phyloP scores from a whole-genome alignment of 2,113 vertebrate species.

The Myrmecophaga tridactyla region DNA sequence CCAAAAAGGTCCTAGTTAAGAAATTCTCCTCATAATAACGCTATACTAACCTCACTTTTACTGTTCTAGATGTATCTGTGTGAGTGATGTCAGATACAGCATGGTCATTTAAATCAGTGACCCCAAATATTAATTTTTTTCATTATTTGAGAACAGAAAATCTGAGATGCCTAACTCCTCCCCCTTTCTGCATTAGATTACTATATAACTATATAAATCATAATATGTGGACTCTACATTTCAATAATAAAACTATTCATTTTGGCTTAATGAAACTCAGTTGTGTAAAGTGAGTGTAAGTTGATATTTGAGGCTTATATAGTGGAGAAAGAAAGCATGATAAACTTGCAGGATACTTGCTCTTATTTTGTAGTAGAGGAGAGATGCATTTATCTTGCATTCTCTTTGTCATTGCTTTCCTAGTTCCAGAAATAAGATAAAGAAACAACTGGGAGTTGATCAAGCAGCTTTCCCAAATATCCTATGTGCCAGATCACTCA shows the following conservation, averaged over 20 bases:
- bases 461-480: not conserved
- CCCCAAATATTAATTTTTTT: not conserved
- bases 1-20: constrained; percentile 57
- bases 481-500: not conserved
- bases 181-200: not conserved
- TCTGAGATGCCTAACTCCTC: not conserved
- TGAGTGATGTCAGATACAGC: not conserved
- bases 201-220: not conserved
- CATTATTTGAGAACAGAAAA: not conserved
- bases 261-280: not conserved
- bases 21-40: constrained; percentile 63
- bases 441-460: not conserved
- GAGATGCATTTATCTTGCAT: not conserved
- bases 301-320: not conserved
- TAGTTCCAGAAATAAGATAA: not conserved
- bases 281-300: not conserved
- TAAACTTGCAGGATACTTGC: not conserved
- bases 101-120: not conserved
- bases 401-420: not conserved
- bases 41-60: constrained; percentile 70
- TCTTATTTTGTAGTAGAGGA: not conserved
- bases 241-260: not conserved
- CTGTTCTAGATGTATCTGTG: not conserved
- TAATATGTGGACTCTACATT: not conserved
- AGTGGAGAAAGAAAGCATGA: not conserved